phyloP scores from a whole-genome alignment of 2,888 invertebrate species.

The Autographa gamma region DNA sequence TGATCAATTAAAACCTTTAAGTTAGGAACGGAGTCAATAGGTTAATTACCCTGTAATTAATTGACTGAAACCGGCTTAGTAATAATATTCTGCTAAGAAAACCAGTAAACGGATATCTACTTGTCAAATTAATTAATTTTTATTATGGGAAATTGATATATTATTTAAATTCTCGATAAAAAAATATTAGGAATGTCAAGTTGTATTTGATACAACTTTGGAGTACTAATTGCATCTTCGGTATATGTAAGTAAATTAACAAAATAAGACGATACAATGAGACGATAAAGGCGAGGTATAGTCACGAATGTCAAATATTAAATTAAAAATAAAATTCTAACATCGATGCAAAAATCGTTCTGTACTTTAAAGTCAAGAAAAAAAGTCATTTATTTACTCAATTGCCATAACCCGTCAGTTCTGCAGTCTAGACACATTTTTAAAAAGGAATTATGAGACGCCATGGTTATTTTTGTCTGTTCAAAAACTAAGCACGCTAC shows the following conservation, averaged over 20 bases:
- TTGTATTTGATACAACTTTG: no score
- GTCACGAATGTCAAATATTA: no score
- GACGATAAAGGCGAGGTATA: neutral
- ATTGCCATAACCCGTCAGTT: neutral
- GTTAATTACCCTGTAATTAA: constrained; percentile 44
- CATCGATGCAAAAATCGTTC: neutral
- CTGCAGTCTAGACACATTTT: neutral
- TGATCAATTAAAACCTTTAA: constrained; percentile 36
- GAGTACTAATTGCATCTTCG: neutral
- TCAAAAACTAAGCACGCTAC: neutral
- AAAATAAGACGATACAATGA: no score
- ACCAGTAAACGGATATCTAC: neutral
- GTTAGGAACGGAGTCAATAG: constrained; percentile 46
- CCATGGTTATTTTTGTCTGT: neutral
- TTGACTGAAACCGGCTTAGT: constrained; percentile 25
- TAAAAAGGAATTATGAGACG: neutral
- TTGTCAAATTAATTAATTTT: neutral
- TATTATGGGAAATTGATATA: neutral
- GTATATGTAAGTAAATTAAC: neutral
- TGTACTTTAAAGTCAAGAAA: neutral
- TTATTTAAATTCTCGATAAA: neutral
- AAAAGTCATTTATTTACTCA: neutral
- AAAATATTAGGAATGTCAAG: no score
- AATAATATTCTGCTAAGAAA: constrained; percentile 18
- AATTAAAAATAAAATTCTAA: neutral